Evolutionary conservation across 2,797 vertebrate species (phyloP).

Genomic region (Kryptolebias ocellatus): DNA sequence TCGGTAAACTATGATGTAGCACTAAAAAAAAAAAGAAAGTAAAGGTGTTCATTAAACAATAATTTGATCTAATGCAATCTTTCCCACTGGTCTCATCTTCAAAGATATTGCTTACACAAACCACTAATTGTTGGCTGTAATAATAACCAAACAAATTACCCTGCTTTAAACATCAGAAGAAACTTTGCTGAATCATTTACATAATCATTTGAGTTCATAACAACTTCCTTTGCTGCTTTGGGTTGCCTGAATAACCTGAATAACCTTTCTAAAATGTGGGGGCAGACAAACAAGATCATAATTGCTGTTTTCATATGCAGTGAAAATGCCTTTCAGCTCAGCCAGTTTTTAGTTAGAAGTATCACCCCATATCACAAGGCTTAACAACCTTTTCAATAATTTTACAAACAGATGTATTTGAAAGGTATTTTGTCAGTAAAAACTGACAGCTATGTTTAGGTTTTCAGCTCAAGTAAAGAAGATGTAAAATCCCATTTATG

Average conservation of each 20-base stretch:
- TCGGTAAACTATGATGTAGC: constrained; percentile 20
- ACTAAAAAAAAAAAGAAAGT: constrained; percentile 32
- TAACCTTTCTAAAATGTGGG: constrained; percentile 25
- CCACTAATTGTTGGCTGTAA: constrained; percentile 12
- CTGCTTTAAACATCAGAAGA: constrained; percentile 47
- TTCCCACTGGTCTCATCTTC: constrained; percentile 28
- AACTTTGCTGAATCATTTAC: constrained; percentile 39
- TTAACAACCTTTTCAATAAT: neutral
- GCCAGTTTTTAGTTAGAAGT: constrained; percentile 15
- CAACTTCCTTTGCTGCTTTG: constrained; percentile 31
- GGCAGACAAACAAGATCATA: constrained; percentile 22
- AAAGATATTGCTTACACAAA: constrained; percentile 22
- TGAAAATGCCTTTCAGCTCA: constrained; percentile 29
- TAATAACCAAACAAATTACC: constrained; percentile 33
- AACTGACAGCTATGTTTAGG: neutral
- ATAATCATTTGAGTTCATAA: constrained; percentile 41
- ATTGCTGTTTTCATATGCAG: constrained; percentile 20
- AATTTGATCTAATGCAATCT: constrained; percentile 18
- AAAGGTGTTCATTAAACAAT: constrained; percentile 28
- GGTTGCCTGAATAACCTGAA: constrained; percentile 9
- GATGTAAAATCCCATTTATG: neutral
- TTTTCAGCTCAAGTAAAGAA: neutral
- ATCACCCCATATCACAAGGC: neutral
- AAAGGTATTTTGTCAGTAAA: neutral
- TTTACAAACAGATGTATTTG: neutral